Base-by-base conservation (phyloP, 2,888 invertebrate species). In the Marasmarcha lunaedactyla region DNA sequence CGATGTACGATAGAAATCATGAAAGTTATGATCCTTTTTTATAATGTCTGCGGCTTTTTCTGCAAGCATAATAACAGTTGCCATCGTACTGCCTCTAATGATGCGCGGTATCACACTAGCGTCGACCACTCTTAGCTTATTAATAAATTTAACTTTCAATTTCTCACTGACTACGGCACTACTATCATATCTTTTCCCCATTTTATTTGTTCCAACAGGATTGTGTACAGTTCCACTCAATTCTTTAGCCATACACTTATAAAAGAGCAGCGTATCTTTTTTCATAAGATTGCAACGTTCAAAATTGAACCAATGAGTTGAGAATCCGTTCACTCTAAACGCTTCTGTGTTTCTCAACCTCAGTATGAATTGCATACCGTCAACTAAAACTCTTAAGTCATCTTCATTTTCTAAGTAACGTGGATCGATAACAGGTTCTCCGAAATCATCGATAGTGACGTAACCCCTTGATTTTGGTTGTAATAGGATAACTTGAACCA, bases 161-260 rank as follows among this genome's bases (percentile, higher is more conserved):
- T 14, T 13, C 14, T 34, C 14, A 26, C 35, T 13, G 1, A 39
- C 39, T 10, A 39, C 39, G 1, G 35, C 57, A 50, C 44, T 34
- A 12, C 37, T 4, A 69, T 70, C 69, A 13, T 40, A 39, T 2
- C 39, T 27, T 12, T 50, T 50, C 1, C 84, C 87, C 85, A 88
- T 88, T 53, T 83, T 81, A 50, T 78, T 77, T 0, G 86, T 86
- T 42, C 86, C 85, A 1, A 81, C 81, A 7, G 86, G 85, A 50
- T 88, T 86, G 51, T 86, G 86, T 20, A 67, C 62, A 15, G 58
- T 54, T 13, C 41, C 40, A 2, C 67, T 64, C 35, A 63, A 54
- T 12, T 61, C 57, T 14, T 60, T 55, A 1, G 64, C 59, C 2
- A 62, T 46, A 45, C 79, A 81, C 39, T 55, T 63, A 54, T 69